Percentiles rank a stretch among this genome's conserved stretches.
Evolutionary conservation across 2,797 vertebrate genomes (phyloP).

Genomic region (Natrix natrix): DNA sequence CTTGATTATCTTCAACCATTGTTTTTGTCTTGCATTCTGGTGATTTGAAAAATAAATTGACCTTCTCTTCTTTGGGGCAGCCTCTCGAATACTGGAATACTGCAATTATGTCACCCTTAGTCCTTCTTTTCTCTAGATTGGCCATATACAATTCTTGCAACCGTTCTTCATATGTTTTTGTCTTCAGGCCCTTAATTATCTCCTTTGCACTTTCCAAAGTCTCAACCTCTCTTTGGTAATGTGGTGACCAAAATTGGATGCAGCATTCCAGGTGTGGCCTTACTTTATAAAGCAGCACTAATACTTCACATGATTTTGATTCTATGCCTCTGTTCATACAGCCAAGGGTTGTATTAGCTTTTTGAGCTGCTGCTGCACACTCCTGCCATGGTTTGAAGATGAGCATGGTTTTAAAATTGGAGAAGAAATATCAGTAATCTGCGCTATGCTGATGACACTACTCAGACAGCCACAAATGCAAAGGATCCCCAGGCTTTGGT

Average conservation of each 20-base stretch:
- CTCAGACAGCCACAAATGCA: neutral
- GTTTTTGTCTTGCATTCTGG: neutral
- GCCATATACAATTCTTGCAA: neutral
- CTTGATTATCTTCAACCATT: neutral
- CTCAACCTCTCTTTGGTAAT: neutral
- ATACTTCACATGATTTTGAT: neutral
- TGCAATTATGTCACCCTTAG: neutral
- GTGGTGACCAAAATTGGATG: neutral
- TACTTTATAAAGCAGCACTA: neutral
- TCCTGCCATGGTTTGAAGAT: neutral
- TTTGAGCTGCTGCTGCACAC: neutral
- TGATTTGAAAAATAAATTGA: neutral
- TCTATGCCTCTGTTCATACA: neutral
- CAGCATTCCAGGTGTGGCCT: neutral
- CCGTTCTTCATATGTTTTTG: neutral
- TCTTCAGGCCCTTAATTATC: neutral
- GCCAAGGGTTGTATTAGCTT: neutral
- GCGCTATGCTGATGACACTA: neutral
- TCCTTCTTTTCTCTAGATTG: neutral
- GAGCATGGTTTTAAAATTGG: neutral
- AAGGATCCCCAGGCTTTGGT: neutral
- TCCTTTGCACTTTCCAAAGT: neutral
- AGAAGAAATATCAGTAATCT: neutral
- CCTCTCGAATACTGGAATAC: neutral
- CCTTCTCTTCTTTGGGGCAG: neutral